Evolutionary conservation across 2,113 vertebrate species (phyloP).

Genomic region (Ancistrus triradiatus): DNA sequence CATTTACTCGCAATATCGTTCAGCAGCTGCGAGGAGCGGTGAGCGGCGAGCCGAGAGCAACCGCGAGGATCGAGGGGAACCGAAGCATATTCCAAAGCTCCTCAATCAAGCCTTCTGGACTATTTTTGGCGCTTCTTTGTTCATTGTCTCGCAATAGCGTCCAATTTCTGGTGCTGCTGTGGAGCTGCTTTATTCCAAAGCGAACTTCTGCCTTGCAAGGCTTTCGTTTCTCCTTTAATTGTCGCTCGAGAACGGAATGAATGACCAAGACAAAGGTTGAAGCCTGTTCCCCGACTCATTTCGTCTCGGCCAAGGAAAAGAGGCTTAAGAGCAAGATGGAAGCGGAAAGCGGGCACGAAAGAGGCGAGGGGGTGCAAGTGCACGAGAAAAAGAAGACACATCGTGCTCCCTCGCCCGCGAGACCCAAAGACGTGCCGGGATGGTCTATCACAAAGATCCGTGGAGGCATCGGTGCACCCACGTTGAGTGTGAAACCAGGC

Average conservation of each 20-base stretch:
- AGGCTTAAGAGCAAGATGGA: conserved; percentile 74
- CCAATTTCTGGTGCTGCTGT: background rate
- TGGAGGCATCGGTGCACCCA: conserved; percentile 70
- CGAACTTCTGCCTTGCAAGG: conserved; percentile 42
- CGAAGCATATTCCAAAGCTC: background rate
- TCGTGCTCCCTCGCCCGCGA: conserved; percentile 85
- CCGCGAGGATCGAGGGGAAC: background rate
- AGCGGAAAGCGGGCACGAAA: conserved; percentile 57
- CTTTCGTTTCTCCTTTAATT: conserved; percentile 50
- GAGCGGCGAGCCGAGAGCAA: background rate
- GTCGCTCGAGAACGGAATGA: conserved; percentile 67
- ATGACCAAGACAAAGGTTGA: conserved; percentile 82
- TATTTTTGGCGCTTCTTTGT: background rate
- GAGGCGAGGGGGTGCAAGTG: conserved; percentile 35
- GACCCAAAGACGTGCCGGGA: conserved; percentile 83
- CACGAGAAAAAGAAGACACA: conserved; percentile 79
- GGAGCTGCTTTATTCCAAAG: conserved; percentile 5
- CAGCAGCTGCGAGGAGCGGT: conserved; percentile 13
- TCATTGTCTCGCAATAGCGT: background rate
- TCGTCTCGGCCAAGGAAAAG: conserved; percentile 71
- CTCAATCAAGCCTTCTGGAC: background rate
- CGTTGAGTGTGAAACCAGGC: conserved; percentile 71
- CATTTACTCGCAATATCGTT: conserved; percentile 2
- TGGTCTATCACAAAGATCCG: conserved; percentile 85
- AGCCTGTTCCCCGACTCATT: conserved; percentile 64